Base-by-base conservation (phyloP, 2,888 invertebrate genomes). In the Alentia gelatinosa region DNA sequence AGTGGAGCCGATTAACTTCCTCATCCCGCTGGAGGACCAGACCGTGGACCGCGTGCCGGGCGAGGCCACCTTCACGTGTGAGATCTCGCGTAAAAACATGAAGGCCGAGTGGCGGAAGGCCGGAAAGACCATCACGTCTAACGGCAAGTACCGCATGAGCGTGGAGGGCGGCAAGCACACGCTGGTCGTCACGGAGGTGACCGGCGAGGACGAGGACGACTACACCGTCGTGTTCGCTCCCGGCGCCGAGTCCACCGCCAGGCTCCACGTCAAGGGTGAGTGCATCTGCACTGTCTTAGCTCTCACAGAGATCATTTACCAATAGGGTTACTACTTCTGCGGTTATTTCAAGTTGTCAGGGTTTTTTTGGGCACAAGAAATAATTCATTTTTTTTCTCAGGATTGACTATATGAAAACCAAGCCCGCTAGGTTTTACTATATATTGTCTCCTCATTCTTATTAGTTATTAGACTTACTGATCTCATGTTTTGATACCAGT, bases 61-160 rank as follows among this genome's bases (percentile, higher is more conserved):
- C 56, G 94, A 93, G 23, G 94, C 94, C 23, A 97, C 97, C 93
- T 97, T 99, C 93, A 97, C 97, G 0, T 98, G 98, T 0, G 97
- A 98, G 96, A 96, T 98, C 89, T 98, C 98, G 0, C 97, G 97
- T 93, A 97, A 97, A 91, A 97, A 97, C 93, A 97, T 97, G n/a
- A 97, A 97, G 92, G 98, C 98, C 0, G 97, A 97, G 89, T 99
- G 98, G 98, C 97, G 97, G 93, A 97, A 96, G 97, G 92, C 86
- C 68, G 92, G 91, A 68, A 93, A 93, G 75, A 79, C 89, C 23
- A 40, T 93, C 88, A 84, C 88, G 4, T 56, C 91, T 7, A 91
- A 86, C 30, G 92, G 91, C 83, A 91, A 92, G 42, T 92, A 92
- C 74, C 91, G 90, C 47, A 92, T 92, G 40, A 47, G 33, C n/a